These are phyloP conservation scores for Hypsopygia costalis DNA, from an alignment of 2,888 invertebrate genomes.

Conservation along the genomic window DNA sequence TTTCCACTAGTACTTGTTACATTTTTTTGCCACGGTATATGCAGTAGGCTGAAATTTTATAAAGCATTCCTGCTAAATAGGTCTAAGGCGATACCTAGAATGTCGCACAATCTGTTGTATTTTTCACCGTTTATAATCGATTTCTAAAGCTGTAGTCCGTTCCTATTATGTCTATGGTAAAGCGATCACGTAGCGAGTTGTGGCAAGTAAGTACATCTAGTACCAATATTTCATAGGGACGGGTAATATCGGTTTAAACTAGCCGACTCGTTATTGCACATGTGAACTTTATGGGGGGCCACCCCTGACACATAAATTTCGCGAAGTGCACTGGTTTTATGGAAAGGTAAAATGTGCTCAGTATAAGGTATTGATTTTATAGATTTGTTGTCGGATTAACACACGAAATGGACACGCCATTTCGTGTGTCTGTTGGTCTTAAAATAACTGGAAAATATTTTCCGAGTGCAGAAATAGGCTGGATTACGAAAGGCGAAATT, in stretches of 20 bases:
- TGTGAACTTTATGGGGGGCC: constrained; percentile 71
- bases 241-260: constrained; percentile 68
- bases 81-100: no score
- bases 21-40: no score
- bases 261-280: constrained; percentile 68
- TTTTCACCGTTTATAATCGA: no score
- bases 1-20: no score
- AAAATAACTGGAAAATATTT: background rate
- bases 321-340: constrained; percentile 64
- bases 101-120: no score
- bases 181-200: background rate
- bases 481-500: no score
- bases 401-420: no score
- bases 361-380: constrained; percentile 68
- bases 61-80: no score
- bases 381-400: constrained; percentile 46
- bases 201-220: constrained; percentile 6
- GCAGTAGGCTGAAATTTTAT: no score
- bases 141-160: no score
- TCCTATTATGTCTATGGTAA: constrained; percentile 2
- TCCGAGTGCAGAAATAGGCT: no score
- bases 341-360: constrained; percentile 57
- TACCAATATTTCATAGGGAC: constrained; percentile 71
- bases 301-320: constrained; percentile 70
- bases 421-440: constrained; percentile 1